Percentiles rank a stretch among this genome's conserved stretches.
These are phyloP conservation scores for Holacanthella duospinosa DNA, from an alignment of 2,888 invertebrate species.

Conservation along the genomic window DNA sequence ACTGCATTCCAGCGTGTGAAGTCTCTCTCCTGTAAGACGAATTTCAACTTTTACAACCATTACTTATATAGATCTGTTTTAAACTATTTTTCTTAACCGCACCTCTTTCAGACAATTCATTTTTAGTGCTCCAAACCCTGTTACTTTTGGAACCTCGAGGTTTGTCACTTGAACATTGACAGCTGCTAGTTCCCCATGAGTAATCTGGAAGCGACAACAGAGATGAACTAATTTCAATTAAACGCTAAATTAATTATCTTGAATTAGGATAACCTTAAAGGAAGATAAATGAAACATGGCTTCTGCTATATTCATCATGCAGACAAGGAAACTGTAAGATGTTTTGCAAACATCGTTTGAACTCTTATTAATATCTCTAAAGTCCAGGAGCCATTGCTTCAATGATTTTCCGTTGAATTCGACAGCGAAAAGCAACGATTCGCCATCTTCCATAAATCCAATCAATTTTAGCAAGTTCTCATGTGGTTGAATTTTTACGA, in stretches of 20 bases:
- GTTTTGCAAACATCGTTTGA: conserved; percentile 19
- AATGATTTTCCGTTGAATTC: conserved; percentile 58
- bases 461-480: conserved; percentile 61
- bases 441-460: conserved; percentile 65
- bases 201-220: conserved; percentile 38
- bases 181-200: conserved; percentile 63
- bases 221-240: too few species aligned
- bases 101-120: conserved; percentile 53
- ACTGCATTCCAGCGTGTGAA: conserved; percentile 68
- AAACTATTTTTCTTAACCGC: too few species aligned
- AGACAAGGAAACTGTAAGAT: conserved; percentile 29
- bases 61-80: too few species aligned
- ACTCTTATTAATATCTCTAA: conserved; percentile 45
- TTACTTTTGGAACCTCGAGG: conserved; percentile 58
- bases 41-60: conserved; percentile 4
- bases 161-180: conserved; percentile 58
- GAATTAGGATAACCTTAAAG: conserved; percentile 32
- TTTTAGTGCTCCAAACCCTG: conserved; percentile 63
- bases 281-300: conserved; percentile 61
- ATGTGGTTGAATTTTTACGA: conserved; percentile 57
- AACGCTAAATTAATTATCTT: too few species aligned
- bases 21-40: conserved; percentile 48
- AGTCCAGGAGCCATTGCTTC: conserved; percentile 58
- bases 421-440: conserved; percentile 55
- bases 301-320: conserved; percentile 54